Conservation (phyloP, 1,140 invertebrate species). For the Popillia japonica region DNA sequence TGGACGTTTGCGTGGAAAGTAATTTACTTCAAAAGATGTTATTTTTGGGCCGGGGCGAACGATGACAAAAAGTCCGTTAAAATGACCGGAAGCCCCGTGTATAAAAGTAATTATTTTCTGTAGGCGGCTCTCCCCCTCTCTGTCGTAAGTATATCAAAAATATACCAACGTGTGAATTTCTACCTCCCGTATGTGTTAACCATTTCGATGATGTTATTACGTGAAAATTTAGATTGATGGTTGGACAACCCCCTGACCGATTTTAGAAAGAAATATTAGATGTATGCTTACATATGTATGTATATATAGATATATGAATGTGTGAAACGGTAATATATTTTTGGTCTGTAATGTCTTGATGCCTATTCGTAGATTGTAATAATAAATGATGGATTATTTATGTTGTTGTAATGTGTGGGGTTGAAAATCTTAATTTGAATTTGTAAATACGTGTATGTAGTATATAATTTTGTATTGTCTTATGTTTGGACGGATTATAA, state of each 20-base stretch:
- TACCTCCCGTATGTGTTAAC: neutral
- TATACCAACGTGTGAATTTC: neutral
- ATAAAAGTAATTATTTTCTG: conserved; percentile 22
- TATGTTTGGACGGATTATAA: no score
- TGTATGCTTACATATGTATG: no score
- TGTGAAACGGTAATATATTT: no score
- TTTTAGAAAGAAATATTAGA: no score
- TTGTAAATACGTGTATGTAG: no score
- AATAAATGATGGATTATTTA: no score
- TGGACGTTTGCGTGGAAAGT: conserved; percentile 24
- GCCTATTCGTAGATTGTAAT: no score
- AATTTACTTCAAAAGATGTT: conserved; percentile 32
- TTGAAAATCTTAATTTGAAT: no score
- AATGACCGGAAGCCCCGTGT: conserved; percentile 11
- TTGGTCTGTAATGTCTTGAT: no score
- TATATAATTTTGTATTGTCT: no score
- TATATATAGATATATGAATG: no score
- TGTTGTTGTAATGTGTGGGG: no score
- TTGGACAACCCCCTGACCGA: neutral
- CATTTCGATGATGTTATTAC: neutral
- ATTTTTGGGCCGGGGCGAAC: neutral
- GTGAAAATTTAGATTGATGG: conserved; percentile 31
- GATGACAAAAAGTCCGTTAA: conserved; percentile 33
- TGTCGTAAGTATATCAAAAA: neutral
- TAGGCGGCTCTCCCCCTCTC: neutral